These are phyloP conservation scores for Rhizoglyphus robini DNA, from an alignment of 1,140 invertebrate genomes.

Conservation along the genomic window DNA sequence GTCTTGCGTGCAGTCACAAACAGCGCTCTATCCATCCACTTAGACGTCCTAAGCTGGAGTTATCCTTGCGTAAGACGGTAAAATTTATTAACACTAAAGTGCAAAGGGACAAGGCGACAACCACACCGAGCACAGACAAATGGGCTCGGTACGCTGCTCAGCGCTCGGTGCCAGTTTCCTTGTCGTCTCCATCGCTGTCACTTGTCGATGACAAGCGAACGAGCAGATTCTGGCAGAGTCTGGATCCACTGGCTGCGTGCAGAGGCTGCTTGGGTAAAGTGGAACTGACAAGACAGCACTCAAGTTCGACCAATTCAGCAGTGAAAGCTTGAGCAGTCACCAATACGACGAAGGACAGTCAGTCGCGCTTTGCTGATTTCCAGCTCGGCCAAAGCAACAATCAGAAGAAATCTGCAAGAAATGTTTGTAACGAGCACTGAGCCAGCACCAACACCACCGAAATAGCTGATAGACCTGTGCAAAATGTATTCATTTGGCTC, in stretches of 20 bases:
- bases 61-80: slow-evolving; percentile 14
- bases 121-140: no score
- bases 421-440: no score
- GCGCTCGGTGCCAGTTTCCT: no score
- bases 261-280: no score
- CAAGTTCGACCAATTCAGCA: no score
- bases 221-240: no score
- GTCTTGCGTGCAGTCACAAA: slow-evolving; percentile 6
- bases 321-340: slow-evolving; percentile 13
- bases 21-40: neutral
- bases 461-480: no score
- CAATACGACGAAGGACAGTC: slow-evolving; percentile 8
- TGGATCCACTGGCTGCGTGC: no score
- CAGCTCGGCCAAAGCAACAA: neutral
- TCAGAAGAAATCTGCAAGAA: neutral
- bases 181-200: neutral
- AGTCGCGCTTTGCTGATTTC: slow-evolving; percentile 7
- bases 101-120: neutral
- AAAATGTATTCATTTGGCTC: no score
- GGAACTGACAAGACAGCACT: no score
- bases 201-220: neutral
- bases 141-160: no score
- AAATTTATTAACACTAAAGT: neutral
- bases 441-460: no score
- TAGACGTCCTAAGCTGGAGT: neutral